A percentile compares a stretch with the other conserved stretches of the same genome.
These are phyloP conservation scores for Liodrosophila aerea DNA, from an alignment of 2,888 invertebrate species.

Conservation along the genomic window DNA sequence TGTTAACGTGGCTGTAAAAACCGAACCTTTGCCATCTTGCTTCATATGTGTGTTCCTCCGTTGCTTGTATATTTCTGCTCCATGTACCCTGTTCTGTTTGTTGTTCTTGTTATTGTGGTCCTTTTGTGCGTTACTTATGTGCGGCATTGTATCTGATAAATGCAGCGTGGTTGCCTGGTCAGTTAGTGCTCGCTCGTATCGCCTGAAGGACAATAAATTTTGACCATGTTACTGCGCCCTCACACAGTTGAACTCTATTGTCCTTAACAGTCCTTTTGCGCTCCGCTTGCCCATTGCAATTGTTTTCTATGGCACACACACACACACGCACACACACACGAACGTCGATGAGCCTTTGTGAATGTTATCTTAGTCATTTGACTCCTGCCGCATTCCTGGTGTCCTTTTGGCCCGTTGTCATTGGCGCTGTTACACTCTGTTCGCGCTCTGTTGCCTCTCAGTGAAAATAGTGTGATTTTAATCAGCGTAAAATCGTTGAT, in stretches of 20 bases:
- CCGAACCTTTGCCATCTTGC: constrained; percentile 24
- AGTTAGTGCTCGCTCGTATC: background rate
- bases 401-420: constrained; percentile 2
- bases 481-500: constrained; percentile 65
- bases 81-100: constrained; percentile 13
- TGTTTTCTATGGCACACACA: constrained; percentile 58
- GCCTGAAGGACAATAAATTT: constrained; percentile 60
- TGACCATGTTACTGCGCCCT: constrained; percentile 16
- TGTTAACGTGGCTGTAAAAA: constrained; percentile 33
- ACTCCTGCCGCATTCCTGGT: constrained; percentile 9
- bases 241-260: constrained; percentile 34
- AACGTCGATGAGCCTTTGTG: constrained; percentile 58
- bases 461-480: constrained; percentile 62
- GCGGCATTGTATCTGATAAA: constrained; percentile 60
- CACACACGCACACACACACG: no score
- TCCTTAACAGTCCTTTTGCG: constrained; percentile 23
- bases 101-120: constrained; percentile 2
- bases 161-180: constrained; percentile 33
- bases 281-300: constrained; percentile 52
- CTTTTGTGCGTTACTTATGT: constrained; percentile 66
- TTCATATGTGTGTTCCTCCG: background rate
- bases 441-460: constrained; percentile 40
- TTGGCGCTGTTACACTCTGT: constrained; percentile 51
- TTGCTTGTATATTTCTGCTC: constrained; percentile 1
- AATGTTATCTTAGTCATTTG: constrained; percentile 55